A percentile compares a stretch with the other conserved stretches of the same genome.
Evolutionary conservation across 1,140 invertebrate species (phyloP).

Genomic region (Alviniconcha marisindica): DNA sequence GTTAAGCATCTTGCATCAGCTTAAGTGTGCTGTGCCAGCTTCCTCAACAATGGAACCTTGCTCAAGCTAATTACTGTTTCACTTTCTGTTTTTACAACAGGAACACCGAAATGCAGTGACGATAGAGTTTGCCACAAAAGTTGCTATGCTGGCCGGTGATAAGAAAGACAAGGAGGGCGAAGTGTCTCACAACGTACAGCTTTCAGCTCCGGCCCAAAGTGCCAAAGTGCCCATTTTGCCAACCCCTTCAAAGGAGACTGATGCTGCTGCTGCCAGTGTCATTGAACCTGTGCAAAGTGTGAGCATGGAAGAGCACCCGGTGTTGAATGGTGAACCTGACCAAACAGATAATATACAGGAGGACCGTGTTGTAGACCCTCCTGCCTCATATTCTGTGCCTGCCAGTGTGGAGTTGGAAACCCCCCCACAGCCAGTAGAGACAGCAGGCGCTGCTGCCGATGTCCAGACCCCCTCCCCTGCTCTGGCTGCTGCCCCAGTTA

Average conservation of each 20-base stretch:
- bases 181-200: too few species aligned
- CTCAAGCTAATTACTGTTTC: too few species aligned
- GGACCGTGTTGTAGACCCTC: background rate
- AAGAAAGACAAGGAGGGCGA: background rate
- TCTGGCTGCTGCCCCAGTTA: background rate
- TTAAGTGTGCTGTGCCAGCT: too few species aligned
- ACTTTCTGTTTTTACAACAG: background rate
- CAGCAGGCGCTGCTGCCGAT: background rate
- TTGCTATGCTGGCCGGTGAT: background rate
- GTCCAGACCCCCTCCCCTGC: slow-evolving; percentile 13
- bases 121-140: slow-evolving; percentile 9
- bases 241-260: background rate
- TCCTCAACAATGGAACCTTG: too few species aligned
- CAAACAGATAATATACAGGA: background rate
- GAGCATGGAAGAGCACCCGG: background rate
- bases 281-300: too few species aligned
- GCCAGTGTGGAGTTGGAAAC: background rate
- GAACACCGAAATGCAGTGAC: background rate
- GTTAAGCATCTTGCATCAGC: too few species aligned
- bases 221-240: too few species aligned
- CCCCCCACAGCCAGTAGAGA: background rate
- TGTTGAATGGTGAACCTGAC: slow-evolving; percentile 1
- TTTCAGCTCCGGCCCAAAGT: too few species aligned
- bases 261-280: background rate
- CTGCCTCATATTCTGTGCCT: background rate